phyloP scores from a whole-genome alignment of 2,888 invertebrate genomes.

The Smittia aterrima region DNA sequence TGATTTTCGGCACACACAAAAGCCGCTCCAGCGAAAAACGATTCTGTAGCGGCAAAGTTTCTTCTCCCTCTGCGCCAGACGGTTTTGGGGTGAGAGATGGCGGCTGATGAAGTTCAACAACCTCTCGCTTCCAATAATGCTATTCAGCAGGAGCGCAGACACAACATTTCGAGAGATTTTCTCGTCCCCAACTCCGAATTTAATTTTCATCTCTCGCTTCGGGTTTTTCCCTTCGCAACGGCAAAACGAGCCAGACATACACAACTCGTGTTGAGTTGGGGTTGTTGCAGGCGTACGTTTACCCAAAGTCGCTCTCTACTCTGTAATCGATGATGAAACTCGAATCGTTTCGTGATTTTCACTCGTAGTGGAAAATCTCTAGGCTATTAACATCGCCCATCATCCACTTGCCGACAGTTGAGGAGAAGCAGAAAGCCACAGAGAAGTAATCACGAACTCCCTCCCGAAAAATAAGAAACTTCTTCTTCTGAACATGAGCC shows the following conservation, averaged over 20 bases:
- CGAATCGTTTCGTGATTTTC: not conserved
- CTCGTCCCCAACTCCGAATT: not conserved
- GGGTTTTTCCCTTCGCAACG: not conserved
- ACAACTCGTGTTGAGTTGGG: constrained; percentile 34
- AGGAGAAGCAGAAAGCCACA: not conserved
- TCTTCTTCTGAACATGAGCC: no score
- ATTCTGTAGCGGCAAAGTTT: not conserved
- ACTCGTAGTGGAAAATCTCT: not conserved
- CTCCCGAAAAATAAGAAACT: not conserved
- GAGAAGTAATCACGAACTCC: not conserved
- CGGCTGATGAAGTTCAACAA: constrained; percentile 17
- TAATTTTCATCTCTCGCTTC: not conserved
- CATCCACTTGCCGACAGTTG: not conserved
- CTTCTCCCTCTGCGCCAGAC: not conserved
- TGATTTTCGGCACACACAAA: constrained; percentile 7
- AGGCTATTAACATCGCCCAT: not conserved
- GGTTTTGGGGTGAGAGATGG: constrained; percentile 1
- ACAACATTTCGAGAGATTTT: constrained; percentile 4
- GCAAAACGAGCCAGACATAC: not conserved
- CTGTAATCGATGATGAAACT: constrained; percentile 10
- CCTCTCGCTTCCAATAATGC: not conserved
- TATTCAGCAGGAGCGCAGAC: constrained; percentile 39
- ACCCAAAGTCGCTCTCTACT: not conserved
- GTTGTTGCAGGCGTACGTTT: constrained; percentile 33
- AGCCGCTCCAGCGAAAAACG: not conserved